Evolutionary conservation across 2,797 vertebrate genomes (phyloP), one percentile per base, ranked within the genome.

Genomic region (Craterocephalus amniculus): DNA sequence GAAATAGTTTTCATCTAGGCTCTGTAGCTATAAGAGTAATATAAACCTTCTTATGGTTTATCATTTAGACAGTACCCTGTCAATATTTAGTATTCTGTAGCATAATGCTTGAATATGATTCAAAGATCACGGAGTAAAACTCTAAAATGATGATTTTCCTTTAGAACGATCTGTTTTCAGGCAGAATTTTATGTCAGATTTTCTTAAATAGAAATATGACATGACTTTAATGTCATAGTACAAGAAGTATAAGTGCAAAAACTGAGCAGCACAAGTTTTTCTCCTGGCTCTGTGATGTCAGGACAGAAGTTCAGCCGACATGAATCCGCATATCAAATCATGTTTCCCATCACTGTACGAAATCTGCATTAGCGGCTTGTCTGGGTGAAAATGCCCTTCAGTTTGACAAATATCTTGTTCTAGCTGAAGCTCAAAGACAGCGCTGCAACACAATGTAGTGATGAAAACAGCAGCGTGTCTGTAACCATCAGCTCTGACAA

Each of bases 401-500:
- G 48, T 83, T 76, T 85, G 76, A 79, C 67, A 83, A 77, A 72
- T 70, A 45, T 77, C 29, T 58, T 63, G 34, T 70, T 71, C 49
- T 22, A 35, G 43, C 57, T 61, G 56, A 76, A 86, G 71, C 58
- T 64, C 34, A 51, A 45, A 72, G 64, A 76, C 82, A 74, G 63
- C 26, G 2, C 72, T 60, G 65, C 66, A 65, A 22, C 74, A 67
- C 62, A 56, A 76, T 38, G 64, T 4, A 36, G 57, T 58, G 67
- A 81, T 74, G 65, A 63, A 70, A 81, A 70, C 79, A 65, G 80
- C 73, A 67, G 62, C 38, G 12, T 82, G 79, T 88, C 83, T 63
- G 76, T 67, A 76, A 65, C 71, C 69, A 79, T 78, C 81, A 78
- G 70, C 76, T 88, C 63, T 60, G 81, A 76, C 77, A 83, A 74